Evolutionary conservation across 2,797 vertebrate species (phyloP), one percentile per base, ranked within the genome.

Genomic region (Pelodytes ibericus): DNA sequence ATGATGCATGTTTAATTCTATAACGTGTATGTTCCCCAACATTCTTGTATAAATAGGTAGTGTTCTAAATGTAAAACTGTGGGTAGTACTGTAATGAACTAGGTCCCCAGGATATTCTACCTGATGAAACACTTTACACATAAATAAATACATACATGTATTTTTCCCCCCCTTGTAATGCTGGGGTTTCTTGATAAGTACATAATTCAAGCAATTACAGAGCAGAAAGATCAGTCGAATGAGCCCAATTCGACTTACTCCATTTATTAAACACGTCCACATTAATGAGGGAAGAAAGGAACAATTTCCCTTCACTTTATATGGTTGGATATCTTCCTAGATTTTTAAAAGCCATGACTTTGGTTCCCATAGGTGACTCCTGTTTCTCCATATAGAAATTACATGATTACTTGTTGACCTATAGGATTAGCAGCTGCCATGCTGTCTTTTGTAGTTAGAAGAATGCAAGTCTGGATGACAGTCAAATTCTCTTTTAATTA

Each of bases 391-490:
- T 70, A 41, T 0, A 0, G 80, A 80, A 71, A 33, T 62, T 74
- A 77, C 61, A 80, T 76, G 76, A 83, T 75, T 85, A 76, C 83
- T 81, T 79, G 75, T 77, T 87, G 84, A 87, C 77, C 79, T 86
- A 56, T 76, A 80, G 81, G 83, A 84, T 53, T 81, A 80, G 72
- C 81, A 72, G 77, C 71, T 88, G 59, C 85, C 81, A 83, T 76
- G 77, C 71, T 87, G 75, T 81, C 60, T 79, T 76, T 81, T 36
- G 75, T 0, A 57, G 77, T 71, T 85, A 84, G 77, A 78, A 82
- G 62, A 85, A 84, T 66, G 72, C 83, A 84, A 83, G 78, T 66
- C 76, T 86, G 79, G 57, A 58, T 66, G 69, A 75, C 80, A 82
- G 83, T 82, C 66, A 80, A 66, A 85, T 81, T 83, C 60, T 11